These are phyloP conservation scores for Hoplostethus mediterraneus DNA, from an alignment of 2,797 vertebrate species.

Conservation along the genomic window DNA sequence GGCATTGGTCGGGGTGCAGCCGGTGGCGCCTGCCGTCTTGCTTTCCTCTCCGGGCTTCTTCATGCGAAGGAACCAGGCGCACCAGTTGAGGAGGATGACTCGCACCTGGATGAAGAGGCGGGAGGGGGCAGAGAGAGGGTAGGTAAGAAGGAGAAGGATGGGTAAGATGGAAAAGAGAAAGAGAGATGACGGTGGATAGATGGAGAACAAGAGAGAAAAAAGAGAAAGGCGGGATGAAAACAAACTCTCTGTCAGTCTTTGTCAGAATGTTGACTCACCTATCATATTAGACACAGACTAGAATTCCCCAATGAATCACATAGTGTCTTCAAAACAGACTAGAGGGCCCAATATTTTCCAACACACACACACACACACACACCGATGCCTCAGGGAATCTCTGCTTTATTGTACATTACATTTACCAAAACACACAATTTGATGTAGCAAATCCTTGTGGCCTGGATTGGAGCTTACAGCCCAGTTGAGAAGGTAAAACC, in stretches of 20 bases:
- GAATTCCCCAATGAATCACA: neutral
- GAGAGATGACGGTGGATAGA: neutral
- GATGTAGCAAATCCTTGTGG: too few relatives aligned
- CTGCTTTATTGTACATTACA: neutral
- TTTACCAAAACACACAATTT: too few relatives aligned
- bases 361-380: neutral
- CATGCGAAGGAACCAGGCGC: slow-evolving; percentile 94
- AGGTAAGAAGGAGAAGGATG: neutral
- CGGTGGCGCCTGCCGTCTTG: slow-evolving; percentile 49
- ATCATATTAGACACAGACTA: neutral
- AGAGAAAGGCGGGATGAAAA: too few relatives aligned
- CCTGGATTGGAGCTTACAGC: too few relatives aligned
- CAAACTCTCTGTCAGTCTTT: too few relatives aligned
- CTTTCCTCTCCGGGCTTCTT: slow-evolving; percentile 89
- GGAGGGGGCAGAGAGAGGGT: neutral
- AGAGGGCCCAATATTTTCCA: neutral
- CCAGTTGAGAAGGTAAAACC: too few relatives aligned
- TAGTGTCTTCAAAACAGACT: neutral
- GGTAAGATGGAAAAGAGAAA: neutral
- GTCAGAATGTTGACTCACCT: neutral
- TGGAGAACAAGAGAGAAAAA: neutral
- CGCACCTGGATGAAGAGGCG: slow-evolving; percentile 81
- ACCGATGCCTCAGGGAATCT: neutral
- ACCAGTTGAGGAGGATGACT: slow-evolving; percentile 91
- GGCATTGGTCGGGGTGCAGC: slow-evolving; percentile 15